These are phyloP conservation scores for Drosophila suzukii DNA, from an alignment of 1,140 invertebrate genomes.

Conservation along the genomic window DNA sequence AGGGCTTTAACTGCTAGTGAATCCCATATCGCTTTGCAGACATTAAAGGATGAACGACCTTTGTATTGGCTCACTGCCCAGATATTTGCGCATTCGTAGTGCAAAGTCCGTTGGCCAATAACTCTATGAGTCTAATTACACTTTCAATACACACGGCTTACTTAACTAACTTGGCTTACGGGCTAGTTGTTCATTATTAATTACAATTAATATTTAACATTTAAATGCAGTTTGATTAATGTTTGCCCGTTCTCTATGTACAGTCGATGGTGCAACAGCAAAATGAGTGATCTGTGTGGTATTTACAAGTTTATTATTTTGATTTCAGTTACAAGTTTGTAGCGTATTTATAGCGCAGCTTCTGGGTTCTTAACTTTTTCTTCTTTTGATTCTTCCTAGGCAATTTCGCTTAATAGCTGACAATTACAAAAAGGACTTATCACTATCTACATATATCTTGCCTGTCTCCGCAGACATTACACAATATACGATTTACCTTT, in stretches of 20 bases:
- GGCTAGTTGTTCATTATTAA: constrained; percentile 64
- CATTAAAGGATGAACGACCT: constrained; percentile 19
- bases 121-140: constrained; percentile 65
- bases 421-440: constrained; percentile 53
- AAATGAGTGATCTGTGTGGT: constrained; percentile 26
- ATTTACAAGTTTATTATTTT: constrained; percentile 67
- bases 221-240: constrained; percentile 80
- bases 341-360: constrained; percentile 46
- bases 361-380: constrained; percentile 31
- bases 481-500: constrained; percentile 56
- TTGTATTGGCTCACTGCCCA: background rate
- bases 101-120: constrained; percentile 24
- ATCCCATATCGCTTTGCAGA: constrained; percentile 35
- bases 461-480: constrained; percentile 14
- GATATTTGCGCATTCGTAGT: constrained; percentile 2
- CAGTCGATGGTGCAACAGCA: constrained; percentile 64
- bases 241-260: constrained; percentile 73
- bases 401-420: constrained; percentile 33
- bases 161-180: constrained; percentile 41
- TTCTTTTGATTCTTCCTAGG: background rate
- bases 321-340: constrained; percentile 75
- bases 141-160: constrained; percentile 56
- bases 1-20: constrained; percentile 27
- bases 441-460: constrained; percentile 1
- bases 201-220: constrained; percentile 72